These are phyloP conservation scores for Yoshiicerus persimilis DNA, from an alignment of 1,140 invertebrate species.

Conservation along the genomic window DNA sequence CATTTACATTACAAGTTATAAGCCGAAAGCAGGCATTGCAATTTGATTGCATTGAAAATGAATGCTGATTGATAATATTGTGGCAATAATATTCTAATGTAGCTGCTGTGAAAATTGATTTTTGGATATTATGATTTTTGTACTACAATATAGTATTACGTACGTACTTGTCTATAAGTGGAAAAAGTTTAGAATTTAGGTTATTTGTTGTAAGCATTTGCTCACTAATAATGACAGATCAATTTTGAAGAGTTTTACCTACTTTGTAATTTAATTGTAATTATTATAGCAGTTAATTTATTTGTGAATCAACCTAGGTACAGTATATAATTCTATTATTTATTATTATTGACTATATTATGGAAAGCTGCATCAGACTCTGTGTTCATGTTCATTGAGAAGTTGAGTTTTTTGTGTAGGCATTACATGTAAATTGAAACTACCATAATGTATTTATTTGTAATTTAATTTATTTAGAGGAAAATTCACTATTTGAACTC, in stretches of 20 bases:
- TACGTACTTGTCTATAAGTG: background rate
- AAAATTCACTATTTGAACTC: background rate
- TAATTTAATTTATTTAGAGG: background rate
- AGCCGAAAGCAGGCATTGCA: background rate
- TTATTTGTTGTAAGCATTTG: background rate
- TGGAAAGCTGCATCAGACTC: background rate
- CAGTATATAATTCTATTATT: background rate
- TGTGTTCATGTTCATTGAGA: conserved; percentile 17
- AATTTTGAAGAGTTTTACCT: background rate
- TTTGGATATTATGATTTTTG: background rate
- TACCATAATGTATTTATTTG: background rate
- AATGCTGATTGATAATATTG: background rate
- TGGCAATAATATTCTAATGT: background rate
- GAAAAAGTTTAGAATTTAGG: background rate
- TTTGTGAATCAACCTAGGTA: background rate
- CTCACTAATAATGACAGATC: background rate
- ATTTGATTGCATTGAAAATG: background rate
- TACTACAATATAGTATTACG: background rate
- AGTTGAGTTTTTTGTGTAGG: background rate
- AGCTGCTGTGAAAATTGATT: background rate
- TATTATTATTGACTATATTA: background rate
- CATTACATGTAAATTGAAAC: background rate
- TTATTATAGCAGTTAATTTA: background rate
- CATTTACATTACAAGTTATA: background rate
- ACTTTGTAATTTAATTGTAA: background rate